phyloP scores from a whole-genome alignment of 2,113 vertebrate genomes.

The Cyrtonyx montezumae region DNA sequence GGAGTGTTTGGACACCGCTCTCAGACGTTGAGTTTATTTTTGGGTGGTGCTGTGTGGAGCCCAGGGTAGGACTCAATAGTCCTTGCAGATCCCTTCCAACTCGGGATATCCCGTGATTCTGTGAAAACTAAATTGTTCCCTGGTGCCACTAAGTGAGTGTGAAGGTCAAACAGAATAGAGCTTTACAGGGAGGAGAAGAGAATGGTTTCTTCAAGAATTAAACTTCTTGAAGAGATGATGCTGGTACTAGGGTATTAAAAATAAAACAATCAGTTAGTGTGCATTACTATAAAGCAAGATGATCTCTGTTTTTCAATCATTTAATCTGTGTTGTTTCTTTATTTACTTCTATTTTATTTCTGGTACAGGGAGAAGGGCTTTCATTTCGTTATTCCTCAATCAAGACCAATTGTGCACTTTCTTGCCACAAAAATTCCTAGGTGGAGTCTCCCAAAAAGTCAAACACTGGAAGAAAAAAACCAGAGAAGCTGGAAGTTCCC shows the following conservation, averaged over 20 bases:
- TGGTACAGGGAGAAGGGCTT: neutral
- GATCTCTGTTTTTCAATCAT: neutral
- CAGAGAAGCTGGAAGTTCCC: neutral
- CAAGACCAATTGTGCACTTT: neutral
- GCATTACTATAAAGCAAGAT: neutral
- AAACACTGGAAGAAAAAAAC: neutral
- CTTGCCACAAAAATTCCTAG: neutral
- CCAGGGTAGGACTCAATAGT: neutral
- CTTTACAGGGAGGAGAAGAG: neutral
- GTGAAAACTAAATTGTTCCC: neutral
- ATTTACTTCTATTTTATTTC: neutral
- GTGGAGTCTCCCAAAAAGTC: neutral
- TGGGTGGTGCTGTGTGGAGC: neutral
- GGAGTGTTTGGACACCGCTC: neutral
- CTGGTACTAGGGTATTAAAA: neutral
- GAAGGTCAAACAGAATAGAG: neutral
- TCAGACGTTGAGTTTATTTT: neutral
- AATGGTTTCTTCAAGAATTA: neutral
- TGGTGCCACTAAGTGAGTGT: neutral
- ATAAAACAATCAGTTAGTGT: neutral
- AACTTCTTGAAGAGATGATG: neutral
- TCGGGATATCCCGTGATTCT: neutral
- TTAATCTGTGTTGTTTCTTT: neutral
- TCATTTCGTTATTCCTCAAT: neutral
- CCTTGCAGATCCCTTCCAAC: neutral